Evolutionary conservation across 1,140 invertebrate species (phyloP), one percentile per base, ranked within the genome.

Genomic region (Cydia strobilella): DNA sequence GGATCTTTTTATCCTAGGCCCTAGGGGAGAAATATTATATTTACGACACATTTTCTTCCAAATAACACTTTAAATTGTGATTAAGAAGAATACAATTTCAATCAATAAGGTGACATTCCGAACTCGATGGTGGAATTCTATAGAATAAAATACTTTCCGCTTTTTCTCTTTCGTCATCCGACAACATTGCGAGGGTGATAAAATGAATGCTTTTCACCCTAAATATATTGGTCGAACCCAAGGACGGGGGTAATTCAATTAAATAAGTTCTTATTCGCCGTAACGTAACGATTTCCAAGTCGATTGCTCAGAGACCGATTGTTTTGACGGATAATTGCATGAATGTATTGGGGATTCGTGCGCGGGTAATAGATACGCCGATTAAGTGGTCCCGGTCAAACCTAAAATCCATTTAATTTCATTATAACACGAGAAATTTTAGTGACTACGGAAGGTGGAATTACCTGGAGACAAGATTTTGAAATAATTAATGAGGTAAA

Each of bases 131-230:
- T 42, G 39, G 42, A 45, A 15, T 45, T 13, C 12, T 45, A 15
- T 45, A 4, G 35, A 45, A 45, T 3, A 45, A 45, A 12, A 45
- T 45, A 79, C 75, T 78, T 76, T 76, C 18, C 48, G 54, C 73
- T 73, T 80, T 73, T 80, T 76, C 78, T 73, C 75, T 51, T 51
- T 18, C 48, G 48, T 51, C 48, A 51, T 18, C 48, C 5, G 48
- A 51, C n/a, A 51, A 51, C n/a, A 18, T 51, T 51, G 59, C 18
- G 20, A 18, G 20, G 20, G 18, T 71, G 66, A 71, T 71, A 42
- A 71, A 39, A 71, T 71, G 42, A 71, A 42, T 71, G 66, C 0
- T 39, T 31, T 71, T 39, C n/a, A 18, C 15, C 27, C 25, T n/a
- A 42, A 27, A 39, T 31, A 42, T 66, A 66, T 66, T 66, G 66